Base-by-base conservation (phyloP, 1,140 invertebrate species). In the Bombus pascuorum region DNA sequence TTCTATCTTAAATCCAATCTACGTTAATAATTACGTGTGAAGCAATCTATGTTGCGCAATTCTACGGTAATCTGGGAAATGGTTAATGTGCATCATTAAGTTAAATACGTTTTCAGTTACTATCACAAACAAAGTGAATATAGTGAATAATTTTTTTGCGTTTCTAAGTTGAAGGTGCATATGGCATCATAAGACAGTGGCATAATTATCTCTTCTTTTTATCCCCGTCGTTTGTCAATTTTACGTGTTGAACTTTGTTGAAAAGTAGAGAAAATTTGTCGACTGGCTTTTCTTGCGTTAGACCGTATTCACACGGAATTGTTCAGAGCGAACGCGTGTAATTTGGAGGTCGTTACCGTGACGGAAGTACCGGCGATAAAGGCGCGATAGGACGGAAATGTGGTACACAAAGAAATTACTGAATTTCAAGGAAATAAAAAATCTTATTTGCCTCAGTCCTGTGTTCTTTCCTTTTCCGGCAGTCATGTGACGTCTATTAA, bases 281-380 rank as follows among this genome's bases (percentile, higher is more conserved):
- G 47, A 53, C 47, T 53, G 18, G 18, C 47, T 73, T 73, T 73
- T 44, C 39, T 73, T 73, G n/a, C 39, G 42, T 32, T 47, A 22
- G 71, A 71, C 65, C 12, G 5, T 13, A 37, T 44, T 73, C 71
- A 28, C 74, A 57, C 47, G 47, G 34, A 13, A 76, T 57, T 57
- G 47, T 59, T 76, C 22, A 12, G n/a, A 57, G 47, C 74, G 8
- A 57, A 76, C 32, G 47, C 74, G 47, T 57, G 74, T 76, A 76
- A 76, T 76, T 76, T 76, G 47, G 74, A 18, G 47, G 74, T 57
- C 47, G 28, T 76, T 76, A 76, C 74, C 74, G 74, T 76, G 74
- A 76, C 74, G 74, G 74, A 76, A 76, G 74, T 32, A 18, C 32
- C 5, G 47, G 47, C 34, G 74, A 76, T 76, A 76, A 37, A 59